Evolutionary conservation across 1,140 invertebrate genomes (phyloP).

Genomic region (Helicoverpa armigera): DNA sequence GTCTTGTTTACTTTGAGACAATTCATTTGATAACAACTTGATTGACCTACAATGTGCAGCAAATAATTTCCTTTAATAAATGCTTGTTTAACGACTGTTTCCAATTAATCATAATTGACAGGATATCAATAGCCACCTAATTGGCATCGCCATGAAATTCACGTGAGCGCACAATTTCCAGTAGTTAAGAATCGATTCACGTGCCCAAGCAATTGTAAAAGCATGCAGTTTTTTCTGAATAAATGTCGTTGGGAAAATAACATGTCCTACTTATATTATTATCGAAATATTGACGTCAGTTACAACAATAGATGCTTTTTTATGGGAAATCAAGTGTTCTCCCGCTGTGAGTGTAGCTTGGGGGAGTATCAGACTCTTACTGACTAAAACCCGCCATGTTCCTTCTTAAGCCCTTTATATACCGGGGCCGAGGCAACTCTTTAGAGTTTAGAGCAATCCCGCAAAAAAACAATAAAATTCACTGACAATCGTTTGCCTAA

Average conservation of each 20-base stretch:
- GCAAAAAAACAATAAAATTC: too few species aligned
- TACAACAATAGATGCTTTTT: background rate
- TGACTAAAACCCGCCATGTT: too few species aligned
- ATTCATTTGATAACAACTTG: background rate
- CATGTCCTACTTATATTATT: background rate
- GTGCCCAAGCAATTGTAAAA: background rate
- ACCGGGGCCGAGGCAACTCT: too few species aligned
- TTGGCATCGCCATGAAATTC: conserved; percentile 7
- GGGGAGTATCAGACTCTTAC: too few species aligned
- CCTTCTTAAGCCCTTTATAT: too few species aligned
- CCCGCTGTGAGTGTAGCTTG: too few species aligned
- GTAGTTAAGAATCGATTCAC: conserved; percentile 1
- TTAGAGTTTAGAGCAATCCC: too few species aligned
- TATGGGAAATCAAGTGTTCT: too few species aligned
- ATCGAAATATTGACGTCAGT: background rate
- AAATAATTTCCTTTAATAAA: too few species aligned
- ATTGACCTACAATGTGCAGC: background rate
- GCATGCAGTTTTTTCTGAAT: background rate
- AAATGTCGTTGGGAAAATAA: background rate
- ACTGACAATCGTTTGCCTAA: too few species aligned
- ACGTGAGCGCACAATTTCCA: conserved; percentile 13
- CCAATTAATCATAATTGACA: background rate
- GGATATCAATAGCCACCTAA: background rate
- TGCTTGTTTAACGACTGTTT: too few species aligned
- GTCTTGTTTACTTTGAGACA: too few species aligned